phyloP scores from a whole-genome alignment of 2,888 invertebrate genomes.

The Sminthurides aquaticus region DNA sequence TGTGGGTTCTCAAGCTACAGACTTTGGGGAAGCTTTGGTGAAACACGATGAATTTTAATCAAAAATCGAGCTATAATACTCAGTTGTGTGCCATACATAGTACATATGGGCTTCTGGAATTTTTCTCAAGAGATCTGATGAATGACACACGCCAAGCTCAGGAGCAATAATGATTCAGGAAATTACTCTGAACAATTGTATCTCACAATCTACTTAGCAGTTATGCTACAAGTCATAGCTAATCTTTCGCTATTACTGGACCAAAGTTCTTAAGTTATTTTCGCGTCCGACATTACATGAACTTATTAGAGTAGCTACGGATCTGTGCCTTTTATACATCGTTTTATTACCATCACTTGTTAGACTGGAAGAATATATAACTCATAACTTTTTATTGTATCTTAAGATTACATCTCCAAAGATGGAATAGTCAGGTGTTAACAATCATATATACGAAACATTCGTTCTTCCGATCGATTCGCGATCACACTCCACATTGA shows the following conservation, averaged over 20 bases:
- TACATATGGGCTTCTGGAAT: neutral
- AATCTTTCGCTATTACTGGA: neutral
- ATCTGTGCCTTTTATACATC: neutral
- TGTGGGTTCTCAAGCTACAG: constrained; percentile 97
- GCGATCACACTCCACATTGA: no score
- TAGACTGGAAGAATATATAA: no score
- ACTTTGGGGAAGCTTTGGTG: constrained; percentile 91
- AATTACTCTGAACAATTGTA: no score
- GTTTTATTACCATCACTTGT: no score
- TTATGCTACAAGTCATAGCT: neutral
- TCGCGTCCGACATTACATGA: neutral
- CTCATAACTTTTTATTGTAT: no score
- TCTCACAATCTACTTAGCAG: neutral
- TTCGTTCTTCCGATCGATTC: no score
- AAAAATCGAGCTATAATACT: neutral
- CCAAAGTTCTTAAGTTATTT: neutral
- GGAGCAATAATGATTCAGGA: no score
- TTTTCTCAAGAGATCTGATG: neutral
- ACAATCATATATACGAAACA: no score
- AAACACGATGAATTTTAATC: constrained; percentile 90
- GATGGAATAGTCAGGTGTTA: no score
- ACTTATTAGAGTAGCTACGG: no score
- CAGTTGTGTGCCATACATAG: neutral
- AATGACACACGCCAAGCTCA: no score
- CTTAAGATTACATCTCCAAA: no score